phyloP scores from a whole-genome alignment of 53 echinoderm and acorn worm species.

The Luidia sarsii region DNA sequence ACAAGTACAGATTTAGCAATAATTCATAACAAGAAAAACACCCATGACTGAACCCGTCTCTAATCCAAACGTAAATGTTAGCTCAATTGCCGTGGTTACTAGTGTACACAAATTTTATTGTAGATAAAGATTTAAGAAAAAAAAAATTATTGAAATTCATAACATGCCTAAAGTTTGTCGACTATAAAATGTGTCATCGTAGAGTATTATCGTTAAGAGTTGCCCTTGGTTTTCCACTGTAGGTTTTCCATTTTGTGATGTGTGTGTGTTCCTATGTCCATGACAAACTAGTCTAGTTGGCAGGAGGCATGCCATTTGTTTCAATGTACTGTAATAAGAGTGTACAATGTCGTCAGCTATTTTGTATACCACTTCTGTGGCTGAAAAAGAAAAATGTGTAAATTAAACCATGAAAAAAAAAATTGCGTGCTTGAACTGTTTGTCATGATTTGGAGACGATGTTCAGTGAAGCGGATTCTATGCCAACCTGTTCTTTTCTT shows the following conservation, averaged over 20 bases:
- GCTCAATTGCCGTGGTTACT: constrained; percentile 35
- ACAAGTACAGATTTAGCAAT: too few relatives aligned
- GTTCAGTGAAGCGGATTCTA: background rate
- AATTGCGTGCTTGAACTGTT: background rate
- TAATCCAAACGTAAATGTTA: constrained; percentile 12
- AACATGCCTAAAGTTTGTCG: constrained; percentile 12
- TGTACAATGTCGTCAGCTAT: constrained; percentile 54
- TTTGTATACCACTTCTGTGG: constrained; percentile 66
- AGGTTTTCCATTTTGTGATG: constrained; percentile 13
- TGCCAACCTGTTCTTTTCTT: background rate
- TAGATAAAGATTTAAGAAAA: constrained; percentile 4
- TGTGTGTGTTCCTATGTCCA: constrained; percentile 9
- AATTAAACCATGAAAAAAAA: constrained; percentile 42
- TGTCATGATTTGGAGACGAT: background rate
- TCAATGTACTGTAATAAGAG: constrained; percentile 39
- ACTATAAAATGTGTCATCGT: background rate
- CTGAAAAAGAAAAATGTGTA: constrained; percentile 55
- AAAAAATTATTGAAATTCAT: background rate
- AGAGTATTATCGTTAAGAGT: too few relatives aligned
- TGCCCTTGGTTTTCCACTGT: too few relatives aligned
- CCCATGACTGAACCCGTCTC: too few relatives aligned
- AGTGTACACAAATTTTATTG: constrained; percentile 27
- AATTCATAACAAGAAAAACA: background rate
- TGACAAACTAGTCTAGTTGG: background rate
- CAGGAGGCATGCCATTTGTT: background rate